Percentiles rank a stretch among this genome's conserved stretches.
phyloP scores from a whole-genome alignment of 2,113 vertebrate genomes.

The Heterotis niloticus region DNA sequence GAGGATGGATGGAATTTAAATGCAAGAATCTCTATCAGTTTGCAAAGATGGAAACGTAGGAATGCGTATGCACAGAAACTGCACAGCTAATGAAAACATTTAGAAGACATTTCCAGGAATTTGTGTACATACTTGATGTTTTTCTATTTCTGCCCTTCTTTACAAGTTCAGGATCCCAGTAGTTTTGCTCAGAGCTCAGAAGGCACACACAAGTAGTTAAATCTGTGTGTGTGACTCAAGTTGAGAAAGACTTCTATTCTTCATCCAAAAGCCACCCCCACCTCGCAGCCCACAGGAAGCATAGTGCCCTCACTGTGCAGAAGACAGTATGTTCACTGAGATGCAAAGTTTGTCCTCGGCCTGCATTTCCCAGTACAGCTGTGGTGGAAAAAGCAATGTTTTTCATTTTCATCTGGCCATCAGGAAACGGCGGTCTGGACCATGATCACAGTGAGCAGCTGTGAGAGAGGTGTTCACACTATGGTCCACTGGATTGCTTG shows the following conservation, averaged over 20 bases:
- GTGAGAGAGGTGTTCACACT: conserved; percentile 46
- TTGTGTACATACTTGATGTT: too few species aligned
- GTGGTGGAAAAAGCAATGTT: conserved; percentile 56
- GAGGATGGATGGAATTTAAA: too few species aligned
- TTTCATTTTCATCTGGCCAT: conserved; percentile 67
- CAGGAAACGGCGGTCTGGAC: conserved; percentile 19
- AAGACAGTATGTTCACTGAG: conserved; percentile 9
- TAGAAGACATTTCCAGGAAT: too few species aligned
- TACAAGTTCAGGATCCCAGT: neutral
- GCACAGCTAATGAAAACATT: too few species aligned
- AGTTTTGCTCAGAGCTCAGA: neutral
- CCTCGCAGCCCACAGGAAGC: conserved; percentile 14
- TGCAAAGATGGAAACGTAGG: too few species aligned
- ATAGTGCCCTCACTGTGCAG: conserved; percentile 18
- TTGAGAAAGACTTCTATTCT: neutral
- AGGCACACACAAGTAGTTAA: conserved; percentile 6
- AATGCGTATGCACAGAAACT: too few species aligned
- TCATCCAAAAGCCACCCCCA: neutral
- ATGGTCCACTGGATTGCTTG: conserved; percentile 30
- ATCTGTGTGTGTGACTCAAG: neutral
- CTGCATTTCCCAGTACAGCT: conserved; percentile 15
- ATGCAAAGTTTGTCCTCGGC: neutral
- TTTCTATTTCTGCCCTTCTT: too few species aligned
- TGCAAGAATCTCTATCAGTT: too few species aligned
- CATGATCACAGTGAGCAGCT: conserved; percentile 33